Conservation (phyloP, 2,797 vertebrate genomes). For the Ispidina lecontei region DNA sequence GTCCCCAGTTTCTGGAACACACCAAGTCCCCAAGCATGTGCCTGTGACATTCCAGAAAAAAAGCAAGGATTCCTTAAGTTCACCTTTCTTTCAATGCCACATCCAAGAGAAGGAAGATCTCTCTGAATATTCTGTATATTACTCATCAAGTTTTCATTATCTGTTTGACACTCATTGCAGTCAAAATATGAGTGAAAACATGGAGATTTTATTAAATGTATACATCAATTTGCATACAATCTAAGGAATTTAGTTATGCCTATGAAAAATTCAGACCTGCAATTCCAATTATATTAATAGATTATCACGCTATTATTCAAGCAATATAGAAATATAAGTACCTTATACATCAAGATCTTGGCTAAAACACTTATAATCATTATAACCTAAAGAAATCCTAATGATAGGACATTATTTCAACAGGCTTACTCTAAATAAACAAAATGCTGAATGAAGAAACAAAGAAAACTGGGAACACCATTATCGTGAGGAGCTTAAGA, state of each 20-base stretch:
- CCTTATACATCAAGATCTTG: background rate
- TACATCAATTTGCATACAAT: background rate
- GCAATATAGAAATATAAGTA: background rate
- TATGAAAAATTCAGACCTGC: background rate
- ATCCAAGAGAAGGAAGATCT: background rate
- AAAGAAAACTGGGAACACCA: background rate
- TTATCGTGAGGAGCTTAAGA: background rate
- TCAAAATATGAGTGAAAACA: background rate
- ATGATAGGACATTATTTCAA: background rate
- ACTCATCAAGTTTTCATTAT: slow-evolving; percentile 14
- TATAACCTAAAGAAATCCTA: background rate
- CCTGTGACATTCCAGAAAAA: background rate
- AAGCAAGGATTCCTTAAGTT: background rate
- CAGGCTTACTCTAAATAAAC: background rate
- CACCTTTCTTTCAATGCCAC: background rate
- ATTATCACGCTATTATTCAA: background rate
- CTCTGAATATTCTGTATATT: background rate
- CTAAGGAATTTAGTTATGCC: background rate
- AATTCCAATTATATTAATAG: background rate
- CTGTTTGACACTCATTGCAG: background rate
- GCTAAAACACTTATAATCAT: background rate
- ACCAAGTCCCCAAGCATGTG: background rate
- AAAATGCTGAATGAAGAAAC: background rate
- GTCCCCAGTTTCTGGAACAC: background rate
- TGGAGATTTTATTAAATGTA: background rate